Conservation (phyloP, 2,113 vertebrate genomes). For the Lamprotornis superbus region DNA sequence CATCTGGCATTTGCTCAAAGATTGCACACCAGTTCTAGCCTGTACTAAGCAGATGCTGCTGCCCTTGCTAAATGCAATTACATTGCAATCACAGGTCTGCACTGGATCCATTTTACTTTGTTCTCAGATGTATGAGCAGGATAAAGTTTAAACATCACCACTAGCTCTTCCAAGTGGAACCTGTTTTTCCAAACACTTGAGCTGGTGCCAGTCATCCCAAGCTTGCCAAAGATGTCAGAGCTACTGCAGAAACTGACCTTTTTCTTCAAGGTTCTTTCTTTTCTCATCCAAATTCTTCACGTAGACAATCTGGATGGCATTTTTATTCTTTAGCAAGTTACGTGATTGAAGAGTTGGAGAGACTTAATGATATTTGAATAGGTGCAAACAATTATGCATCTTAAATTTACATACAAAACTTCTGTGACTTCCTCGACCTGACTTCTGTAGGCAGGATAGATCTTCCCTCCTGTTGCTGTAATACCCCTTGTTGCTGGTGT, state of each 20-base stretch:
- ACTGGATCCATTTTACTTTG: neutral
- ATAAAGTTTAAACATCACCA: neutral
- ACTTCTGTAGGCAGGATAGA: neutral
- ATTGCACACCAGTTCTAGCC: neutral
- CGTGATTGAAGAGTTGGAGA: rapidly evolving
- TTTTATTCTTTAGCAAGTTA: neutral
- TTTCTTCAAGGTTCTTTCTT: neutral
- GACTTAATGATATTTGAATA: neutral
- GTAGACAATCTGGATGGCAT: neutral
- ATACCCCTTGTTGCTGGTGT: neutral
- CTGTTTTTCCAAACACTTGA: neutral
- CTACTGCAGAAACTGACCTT: neutral
- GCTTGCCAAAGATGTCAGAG: neutral
- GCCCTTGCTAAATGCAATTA: neutral
- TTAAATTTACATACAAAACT: neutral
- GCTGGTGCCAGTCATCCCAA: neutral
- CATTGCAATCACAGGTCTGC: neutral
- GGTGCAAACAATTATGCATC: neutral
- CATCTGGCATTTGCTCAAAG: neutral
- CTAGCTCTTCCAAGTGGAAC: neutral
- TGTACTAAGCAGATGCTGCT: neutral
- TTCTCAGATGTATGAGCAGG: neutral
- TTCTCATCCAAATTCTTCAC: neutral
- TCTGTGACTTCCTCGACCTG: neutral
- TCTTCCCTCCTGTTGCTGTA: neutral